Base-by-base conservation (phyloP, 1,140 invertebrate species). In the Bactericera cockerelli region DNA sequence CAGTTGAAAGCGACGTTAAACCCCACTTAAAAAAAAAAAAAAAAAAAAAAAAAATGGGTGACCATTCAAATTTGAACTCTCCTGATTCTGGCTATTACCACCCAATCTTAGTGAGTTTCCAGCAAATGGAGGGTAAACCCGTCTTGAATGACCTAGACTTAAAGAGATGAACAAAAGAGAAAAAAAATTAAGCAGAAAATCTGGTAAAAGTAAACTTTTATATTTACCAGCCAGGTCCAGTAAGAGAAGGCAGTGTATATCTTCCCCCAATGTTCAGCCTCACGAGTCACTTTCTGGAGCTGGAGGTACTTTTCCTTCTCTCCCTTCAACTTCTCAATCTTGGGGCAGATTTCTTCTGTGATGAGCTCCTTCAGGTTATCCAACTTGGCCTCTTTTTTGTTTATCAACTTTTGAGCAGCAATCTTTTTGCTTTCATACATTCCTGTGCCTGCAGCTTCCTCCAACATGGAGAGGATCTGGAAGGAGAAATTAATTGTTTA, bases 361-460 rank as follows among this genome's bases (percentile, higher is more conserved):
- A 95, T 74, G 59, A 94, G 80, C 86, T 93, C 75, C 70, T 89
- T 83, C 22, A 98, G 87, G 73, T 95, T 88, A 33, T 80, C 76
- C 0, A 99, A 73, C 74, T 93, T 94, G 2, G 79, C 80, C 73
- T 99, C 90, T 73, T 99, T 99, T 67, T 93, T 94, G 62, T 89
- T 87, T 61, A 99, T 93, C 0, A 85, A 88, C 68, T 84, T 90
- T 61, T 90, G 77, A 0, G 93, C 86, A 28, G 78, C 78, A 65
- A 91, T 85, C 67, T 93, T 94, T 70, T 99, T 99, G 1, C 80
- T 79, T 72, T 99, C 94, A 73, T 98, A 99, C 81, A 97, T 86
- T 67, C 87, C 84, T 1, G 96, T 98, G n/a, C 96, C 96, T 1
- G 94, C 93, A 24, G 96, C 94, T 77, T 99, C 97, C 75, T 99